Conservation (phyloP, 2,797 vertebrate genomes). For the Schizothorax lantsangensis region DNA sequence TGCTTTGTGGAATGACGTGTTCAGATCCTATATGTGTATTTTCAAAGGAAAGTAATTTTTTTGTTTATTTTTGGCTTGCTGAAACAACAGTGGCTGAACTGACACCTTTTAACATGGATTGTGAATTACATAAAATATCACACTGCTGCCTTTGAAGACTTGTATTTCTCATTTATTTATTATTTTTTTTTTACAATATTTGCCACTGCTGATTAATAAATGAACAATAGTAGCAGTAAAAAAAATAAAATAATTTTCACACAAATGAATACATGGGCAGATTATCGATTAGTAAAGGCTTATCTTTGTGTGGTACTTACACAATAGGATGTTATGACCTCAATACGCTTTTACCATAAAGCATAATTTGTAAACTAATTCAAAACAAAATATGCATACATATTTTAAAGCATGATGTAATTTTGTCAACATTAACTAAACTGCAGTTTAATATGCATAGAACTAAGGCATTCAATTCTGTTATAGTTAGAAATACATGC, state of each 20-base stretch:
- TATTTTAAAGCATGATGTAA: not conserved
- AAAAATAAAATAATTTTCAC: not conserved
- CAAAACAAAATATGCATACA: not conserved
- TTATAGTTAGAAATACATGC: not conserved
- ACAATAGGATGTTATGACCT: not conserved
- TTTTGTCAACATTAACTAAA: not conserved
- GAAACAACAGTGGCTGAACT: not conserved
- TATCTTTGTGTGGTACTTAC: not conserved
- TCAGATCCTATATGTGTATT: not conserved
- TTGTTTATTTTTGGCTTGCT: not conserved
- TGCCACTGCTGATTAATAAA: no score
- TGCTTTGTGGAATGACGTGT: not conserved
- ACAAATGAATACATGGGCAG: not conserved
- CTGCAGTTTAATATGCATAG: not conserved
- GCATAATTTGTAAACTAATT: not conserved
- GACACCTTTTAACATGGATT: not conserved
- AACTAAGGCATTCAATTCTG: not conserved
- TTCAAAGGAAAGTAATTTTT: not conserved
- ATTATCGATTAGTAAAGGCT: not conserved
- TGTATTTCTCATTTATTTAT: no score
- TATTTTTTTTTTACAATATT: no score
- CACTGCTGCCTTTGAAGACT: no score
- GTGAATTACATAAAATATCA: not conserved
- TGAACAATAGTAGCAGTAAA: not conserved
- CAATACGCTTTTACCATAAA: not conserved